Percentiles rank a stretch among this genome's conserved stretches.
phyloP scores from a whole-genome alignment of 2,113 vertebrate genomes.

The Pteropus alecto region DNA sequence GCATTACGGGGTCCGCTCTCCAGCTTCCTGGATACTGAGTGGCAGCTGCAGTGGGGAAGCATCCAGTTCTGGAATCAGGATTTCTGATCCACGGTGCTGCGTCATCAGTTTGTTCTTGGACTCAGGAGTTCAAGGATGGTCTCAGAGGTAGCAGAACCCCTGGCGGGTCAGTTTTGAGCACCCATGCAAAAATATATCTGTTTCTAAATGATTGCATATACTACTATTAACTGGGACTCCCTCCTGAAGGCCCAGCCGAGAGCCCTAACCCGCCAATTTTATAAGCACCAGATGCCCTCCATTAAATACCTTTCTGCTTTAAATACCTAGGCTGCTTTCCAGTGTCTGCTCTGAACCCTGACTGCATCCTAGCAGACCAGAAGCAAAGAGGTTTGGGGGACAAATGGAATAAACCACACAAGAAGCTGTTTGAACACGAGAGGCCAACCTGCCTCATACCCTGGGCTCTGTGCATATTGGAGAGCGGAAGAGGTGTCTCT shows the following conservation, averaged over 20 bases:
- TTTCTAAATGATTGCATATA: not conserved
- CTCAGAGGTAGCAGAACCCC: not conserved
- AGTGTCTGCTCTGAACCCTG: not conserved
- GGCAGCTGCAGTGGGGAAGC: not conserved
- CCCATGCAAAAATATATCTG: not conserved
- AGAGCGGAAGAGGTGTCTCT: not conserved
- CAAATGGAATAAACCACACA: not conserved
- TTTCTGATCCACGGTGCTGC: not conserved
- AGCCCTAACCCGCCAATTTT: not conserved
- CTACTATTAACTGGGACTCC: not conserved
- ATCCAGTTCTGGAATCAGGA: not conserved
- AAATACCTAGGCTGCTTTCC: not conserved
- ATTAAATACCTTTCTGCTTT: not conserved
- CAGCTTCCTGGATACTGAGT: not conserved
- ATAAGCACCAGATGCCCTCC: not conserved
- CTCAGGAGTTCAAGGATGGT: not conserved
- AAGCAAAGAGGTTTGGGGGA: not conserved
- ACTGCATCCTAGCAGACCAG: not conserved
- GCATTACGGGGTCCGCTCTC: not conserved
- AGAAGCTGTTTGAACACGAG: not conserved
- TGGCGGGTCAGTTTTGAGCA: not conserved
- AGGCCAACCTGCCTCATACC: not conserved
- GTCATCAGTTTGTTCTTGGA: not conserved
- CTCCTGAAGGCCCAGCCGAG: not conserved
- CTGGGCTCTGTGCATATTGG: not conserved